Conservation (phyloP, 2,113 vertebrate species). For the Saiga tatarica region DNA sequence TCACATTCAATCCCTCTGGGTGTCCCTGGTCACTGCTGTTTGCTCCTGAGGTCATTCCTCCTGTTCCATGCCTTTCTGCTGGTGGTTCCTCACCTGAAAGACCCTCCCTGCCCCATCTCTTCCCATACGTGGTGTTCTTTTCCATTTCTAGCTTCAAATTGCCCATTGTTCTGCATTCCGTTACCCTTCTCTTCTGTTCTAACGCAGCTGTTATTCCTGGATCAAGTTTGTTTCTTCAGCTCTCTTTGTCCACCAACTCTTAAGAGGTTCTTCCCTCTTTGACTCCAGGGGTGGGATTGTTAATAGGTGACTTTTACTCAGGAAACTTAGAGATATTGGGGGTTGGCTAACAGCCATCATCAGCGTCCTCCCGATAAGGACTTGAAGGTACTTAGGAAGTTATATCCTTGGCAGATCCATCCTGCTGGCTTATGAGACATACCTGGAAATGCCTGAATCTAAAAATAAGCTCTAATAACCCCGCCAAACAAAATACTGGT, state of each 20-base stretch:
- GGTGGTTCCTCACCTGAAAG: neutral
- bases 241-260: neutral
- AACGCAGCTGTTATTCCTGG: neutral
- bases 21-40: neutral
- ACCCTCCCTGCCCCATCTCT: rapidly evolving
- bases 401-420: neutral
- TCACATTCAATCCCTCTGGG: neutral
- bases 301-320: neutral
- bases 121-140: neutral
- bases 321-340: neutral
- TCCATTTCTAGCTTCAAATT: neutral
- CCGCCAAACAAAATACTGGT: neutral
- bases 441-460: neutral
- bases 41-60: neutral
- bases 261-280: neutral
- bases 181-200: neutral
- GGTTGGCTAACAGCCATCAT: neutral
- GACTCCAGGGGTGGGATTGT: neutral
- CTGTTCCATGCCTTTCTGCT: neutral
- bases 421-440: neutral
- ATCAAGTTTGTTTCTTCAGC: neutral
- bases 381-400: neutral
- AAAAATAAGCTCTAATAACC: neutral
- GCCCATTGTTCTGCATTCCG: neutral
- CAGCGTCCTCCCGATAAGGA: neutral